These are phyloP conservation scores for Athene noctua DNA, from an alignment of 2,113 vertebrate genomes.

Conservation along the genomic window DNA sequence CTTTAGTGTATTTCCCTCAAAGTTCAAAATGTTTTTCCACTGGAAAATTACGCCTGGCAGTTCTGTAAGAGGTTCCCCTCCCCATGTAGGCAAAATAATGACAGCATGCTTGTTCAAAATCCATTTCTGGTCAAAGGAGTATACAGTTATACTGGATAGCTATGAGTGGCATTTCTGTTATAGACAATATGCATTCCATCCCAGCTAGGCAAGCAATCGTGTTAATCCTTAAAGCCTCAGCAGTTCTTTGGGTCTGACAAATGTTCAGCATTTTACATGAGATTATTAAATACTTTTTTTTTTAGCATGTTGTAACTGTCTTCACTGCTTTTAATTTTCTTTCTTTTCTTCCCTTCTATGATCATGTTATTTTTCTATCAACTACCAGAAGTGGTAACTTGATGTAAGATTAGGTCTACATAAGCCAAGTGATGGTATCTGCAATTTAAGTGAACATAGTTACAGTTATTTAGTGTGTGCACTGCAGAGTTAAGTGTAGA, in stretches of 20 bases:
- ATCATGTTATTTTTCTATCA: not conserved
- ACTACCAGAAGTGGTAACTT: not conserved
- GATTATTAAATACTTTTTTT: not conserved
- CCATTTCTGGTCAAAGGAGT: not conserved
- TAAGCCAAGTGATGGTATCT: not conserved
- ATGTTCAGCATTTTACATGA: not conserved
- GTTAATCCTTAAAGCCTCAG: constrained; percentile 15
- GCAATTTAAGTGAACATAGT: not conserved
- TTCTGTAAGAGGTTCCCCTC: not conserved
- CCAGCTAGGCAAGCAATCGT: not conserved
- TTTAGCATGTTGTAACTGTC: not conserved
- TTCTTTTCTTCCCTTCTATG: not conserved
- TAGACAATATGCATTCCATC: not conserved
- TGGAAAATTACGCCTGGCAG: not conserved
- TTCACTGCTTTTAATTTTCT: not conserved
- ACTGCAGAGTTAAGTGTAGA: not conserved
- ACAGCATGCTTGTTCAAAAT: not conserved
- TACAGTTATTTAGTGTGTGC: not conserved
- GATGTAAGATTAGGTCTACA: not conserved
- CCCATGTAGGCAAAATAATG: not conserved
- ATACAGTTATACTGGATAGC: not conserved
- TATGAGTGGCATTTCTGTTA: not conserved
- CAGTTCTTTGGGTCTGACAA: constrained; percentile 8
- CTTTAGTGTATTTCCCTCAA: not conserved
- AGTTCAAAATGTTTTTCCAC: not conserved